A percentile compares a stretch with the other conserved stretches of the same genome.
These are phyloP conservation scores for Pongo pygmaeus DNA, from an alignment of 2,113 vertebrate genomes.

Conservation along the genomic window DNA sequence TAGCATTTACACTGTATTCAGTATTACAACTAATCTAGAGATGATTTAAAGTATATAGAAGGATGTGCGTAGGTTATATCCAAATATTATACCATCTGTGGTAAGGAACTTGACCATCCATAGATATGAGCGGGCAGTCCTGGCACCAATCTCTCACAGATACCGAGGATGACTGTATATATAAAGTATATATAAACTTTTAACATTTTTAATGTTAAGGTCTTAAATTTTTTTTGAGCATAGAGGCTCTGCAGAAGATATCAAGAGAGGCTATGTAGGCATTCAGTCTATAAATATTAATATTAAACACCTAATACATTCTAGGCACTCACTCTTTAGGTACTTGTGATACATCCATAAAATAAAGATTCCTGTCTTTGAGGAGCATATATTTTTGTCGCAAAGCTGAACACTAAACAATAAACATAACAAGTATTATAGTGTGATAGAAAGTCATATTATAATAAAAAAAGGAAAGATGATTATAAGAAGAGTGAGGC, in stretches of 20 bases:
- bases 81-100: neutral
- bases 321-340: neutral
- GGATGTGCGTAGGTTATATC: neutral
- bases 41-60: neutral
- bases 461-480: neutral
- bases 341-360: neutral
- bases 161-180: neutral
- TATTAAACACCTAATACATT: neutral
- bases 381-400: neutral
- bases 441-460: neutral
- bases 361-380: constrained; percentile 2
- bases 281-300: neutral
- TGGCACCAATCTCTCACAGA: neutral
- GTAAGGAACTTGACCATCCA: neutral
- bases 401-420: neutral
- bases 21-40: neutral
- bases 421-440: neutral
- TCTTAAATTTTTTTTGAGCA: neutral
- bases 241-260: neutral
- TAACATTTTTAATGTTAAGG: neutral
- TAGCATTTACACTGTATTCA: neutral
- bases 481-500: neutral
- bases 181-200: neutral
- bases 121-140: neutral
- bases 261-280: neutral